Conservation (phyloP, 23 tunicate genomes). For the Phallusia fumigata region DNA sequence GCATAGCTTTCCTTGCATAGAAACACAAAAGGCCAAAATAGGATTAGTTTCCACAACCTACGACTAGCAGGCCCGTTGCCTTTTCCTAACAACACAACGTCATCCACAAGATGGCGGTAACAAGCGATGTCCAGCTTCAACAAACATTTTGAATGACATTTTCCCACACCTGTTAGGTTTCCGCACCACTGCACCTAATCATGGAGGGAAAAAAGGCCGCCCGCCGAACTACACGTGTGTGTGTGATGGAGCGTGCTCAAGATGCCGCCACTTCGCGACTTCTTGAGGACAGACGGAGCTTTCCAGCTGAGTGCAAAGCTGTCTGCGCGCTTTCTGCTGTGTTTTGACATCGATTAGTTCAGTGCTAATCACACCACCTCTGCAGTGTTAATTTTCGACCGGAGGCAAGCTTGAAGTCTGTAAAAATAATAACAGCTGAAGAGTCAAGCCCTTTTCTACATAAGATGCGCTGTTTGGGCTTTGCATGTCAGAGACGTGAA, state of each 20-base stretch:
- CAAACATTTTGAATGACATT: conserved; percentile 1
- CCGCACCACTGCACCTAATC: background rate
- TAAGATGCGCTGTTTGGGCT: too few species aligned
- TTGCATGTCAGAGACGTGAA: too few species aligned
- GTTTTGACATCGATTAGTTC: background rate
- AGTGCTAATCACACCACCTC: too few species aligned
- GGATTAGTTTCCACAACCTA: too few species aligned
- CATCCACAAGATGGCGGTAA: background rate
- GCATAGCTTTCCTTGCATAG: too few species aligned
- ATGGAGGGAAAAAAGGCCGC: background rate
- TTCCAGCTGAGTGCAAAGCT: background rate
- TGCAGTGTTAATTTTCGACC: too few species aligned
- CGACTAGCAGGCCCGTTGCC: too few species aligned
- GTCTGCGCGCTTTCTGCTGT: background rate
- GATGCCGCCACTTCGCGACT: conserved; percentile 10
- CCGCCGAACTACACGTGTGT: background rate
- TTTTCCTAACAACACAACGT: too few species aligned
- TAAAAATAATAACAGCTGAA: too few species aligned
- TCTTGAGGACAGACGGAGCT: background rate
- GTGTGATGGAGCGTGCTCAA: background rate
- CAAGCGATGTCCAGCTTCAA: background rate
- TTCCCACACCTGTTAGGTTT: background rate
- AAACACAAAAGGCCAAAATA: too few species aligned
- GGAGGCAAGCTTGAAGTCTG: too few species aligned
- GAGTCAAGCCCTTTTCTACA: too few species aligned